phyloP scores from a whole-genome alignment of 2,888 invertebrate genomes.

The Lithophane semibrunnea region DNA sequence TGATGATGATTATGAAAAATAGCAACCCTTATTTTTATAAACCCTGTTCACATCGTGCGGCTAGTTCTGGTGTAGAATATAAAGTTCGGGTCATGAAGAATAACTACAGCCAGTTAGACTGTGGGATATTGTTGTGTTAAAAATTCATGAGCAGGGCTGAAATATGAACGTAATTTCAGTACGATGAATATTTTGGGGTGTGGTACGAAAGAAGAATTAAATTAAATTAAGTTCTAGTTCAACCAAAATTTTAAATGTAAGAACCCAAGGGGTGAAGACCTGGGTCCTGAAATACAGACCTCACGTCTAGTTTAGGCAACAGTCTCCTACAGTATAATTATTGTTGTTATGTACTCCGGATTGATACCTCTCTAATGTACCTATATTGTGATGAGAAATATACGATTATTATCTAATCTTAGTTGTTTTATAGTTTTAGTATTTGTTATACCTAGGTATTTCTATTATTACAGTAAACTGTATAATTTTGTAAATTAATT shows the following conservation, averaged over 20 bases:
- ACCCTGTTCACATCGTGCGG: neutral
- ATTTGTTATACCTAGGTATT: neutral
- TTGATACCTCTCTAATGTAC: too few relatives aligned
- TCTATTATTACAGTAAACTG: neutral
- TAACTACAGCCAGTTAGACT: conserved; percentile 28
- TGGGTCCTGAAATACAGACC: too few relatives aligned
- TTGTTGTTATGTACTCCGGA: too few relatives aligned
- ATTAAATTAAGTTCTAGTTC: conserved; percentile 1
- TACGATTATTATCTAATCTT: too few relatives aligned
- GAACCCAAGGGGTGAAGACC: too few relatives aligned
- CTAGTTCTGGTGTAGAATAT: conserved; percentile 3
- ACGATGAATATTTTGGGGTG: conserved; percentile 39
- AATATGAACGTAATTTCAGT: conserved; percentile 53
- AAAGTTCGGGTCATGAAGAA: conserved; percentile 47
- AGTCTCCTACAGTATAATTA: too few relatives aligned
- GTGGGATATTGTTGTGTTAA: conserved; percentile 37
- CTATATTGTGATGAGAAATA: too few relatives aligned
- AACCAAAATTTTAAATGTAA: too few relatives aligned
- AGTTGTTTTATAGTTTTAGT: neutral
- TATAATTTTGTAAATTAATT: too few relatives aligned
- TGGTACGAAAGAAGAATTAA: conserved; percentile 25
- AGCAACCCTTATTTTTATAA: neutral
- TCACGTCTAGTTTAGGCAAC: too few relatives aligned
- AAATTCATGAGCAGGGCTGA: conserved; percentile 45
- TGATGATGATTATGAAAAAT: too few relatives aligned